Conservation (phyloP, 2,113 vertebrate genomes). For the Benthochromis sp. region DNA sequence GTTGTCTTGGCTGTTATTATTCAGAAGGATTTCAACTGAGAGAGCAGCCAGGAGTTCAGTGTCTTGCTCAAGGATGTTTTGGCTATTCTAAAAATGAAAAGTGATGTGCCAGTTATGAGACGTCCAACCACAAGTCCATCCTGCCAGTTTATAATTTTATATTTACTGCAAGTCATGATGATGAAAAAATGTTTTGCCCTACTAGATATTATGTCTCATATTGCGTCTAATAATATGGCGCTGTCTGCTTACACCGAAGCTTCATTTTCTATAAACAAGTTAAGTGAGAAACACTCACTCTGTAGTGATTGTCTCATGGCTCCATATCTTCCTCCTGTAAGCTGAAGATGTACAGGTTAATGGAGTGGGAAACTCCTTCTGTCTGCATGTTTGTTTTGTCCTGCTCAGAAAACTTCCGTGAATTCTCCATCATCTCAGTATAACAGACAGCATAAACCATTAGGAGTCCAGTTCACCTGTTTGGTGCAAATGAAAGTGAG, state of each 20-base stretch:
- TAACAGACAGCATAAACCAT: not conserved
- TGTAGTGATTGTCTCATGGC: not conserved
- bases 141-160: not conserved
- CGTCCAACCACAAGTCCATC: not conserved
- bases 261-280: not conserved
- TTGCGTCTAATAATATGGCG: not conserved
- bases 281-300: not conserved
- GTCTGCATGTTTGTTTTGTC: not conserved
- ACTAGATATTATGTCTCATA: not conserved
- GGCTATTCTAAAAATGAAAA: slow-evolving; percentile 20
- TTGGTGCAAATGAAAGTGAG: not conserved
- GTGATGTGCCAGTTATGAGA: slow-evolving; percentile 3
- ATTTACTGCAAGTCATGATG: not conserved
- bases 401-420: accelerated
- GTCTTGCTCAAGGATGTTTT: slow-evolving; percentile 44
- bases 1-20: slow-evolving; percentile 13
- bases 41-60: not conserved
- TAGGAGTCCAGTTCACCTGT: not conserved
- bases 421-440: not conserved
- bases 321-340: not conserved
- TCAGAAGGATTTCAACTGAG: slow-evolving; percentile 3
- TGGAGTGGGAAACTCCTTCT: not conserved
- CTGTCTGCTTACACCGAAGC: not conserved
- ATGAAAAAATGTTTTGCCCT: not conserved
- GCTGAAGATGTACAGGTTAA: not conserved